Evolutionary conservation across 2,797 vertebrate genomes (phyloP).

Genomic region (Neosilurus mollespiculum): DNA sequence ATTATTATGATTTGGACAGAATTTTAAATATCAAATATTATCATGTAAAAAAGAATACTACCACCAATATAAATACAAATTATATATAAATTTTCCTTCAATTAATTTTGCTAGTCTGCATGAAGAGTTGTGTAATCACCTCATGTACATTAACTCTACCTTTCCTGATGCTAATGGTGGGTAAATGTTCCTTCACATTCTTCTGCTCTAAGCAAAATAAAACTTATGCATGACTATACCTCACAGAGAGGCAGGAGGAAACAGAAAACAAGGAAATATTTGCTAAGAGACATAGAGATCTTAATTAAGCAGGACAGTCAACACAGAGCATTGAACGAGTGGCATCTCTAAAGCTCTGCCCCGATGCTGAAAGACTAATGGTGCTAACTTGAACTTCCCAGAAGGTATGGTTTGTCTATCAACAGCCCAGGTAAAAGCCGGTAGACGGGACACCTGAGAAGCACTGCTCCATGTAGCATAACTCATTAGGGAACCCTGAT

Average conservation of each 20-base stretch:
- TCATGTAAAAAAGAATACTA: not conserved
- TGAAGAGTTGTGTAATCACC: not conserved
- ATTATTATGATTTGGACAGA: not conserved
- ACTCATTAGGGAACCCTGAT: slow-evolving; percentile 43
- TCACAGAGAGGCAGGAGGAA: not conserved
- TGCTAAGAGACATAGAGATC: slow-evolving; percentile 56
- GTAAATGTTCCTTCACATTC: slow-evolving; percentile 23
- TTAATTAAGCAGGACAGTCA: slow-evolving; percentile 61
- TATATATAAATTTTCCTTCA: not conserved
- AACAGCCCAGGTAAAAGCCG: slow-evolving; percentile 62
- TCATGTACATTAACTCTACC: slow-evolving; percentile 1
- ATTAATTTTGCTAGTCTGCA: not conserved
- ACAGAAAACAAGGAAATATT: slow-evolving; percentile 42
- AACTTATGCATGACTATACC: not conserved
- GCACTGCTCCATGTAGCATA: slow-evolving; percentile 44
- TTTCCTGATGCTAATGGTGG: not conserved
- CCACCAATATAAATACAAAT: not conserved
- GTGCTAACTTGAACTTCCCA: slow-evolving; percentile 60
- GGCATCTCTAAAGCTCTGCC: slow-evolving; percentile 48
- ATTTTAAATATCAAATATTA: not conserved
- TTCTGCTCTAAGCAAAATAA: slow-evolving; percentile 21
- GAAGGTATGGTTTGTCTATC: slow-evolving; percentile 62
- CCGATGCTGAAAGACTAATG: slow-evolving; percentile 64
- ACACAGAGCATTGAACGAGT: slow-evolving; percentile 48
- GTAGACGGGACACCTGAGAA: slow-evolving; percentile 59